A percentile compares a stretch with the other conserved stretches of the same genome.
Conservation (phyloP, 2,113 vertebrate genomes). For the Melanerpes formicivorus region DNA sequence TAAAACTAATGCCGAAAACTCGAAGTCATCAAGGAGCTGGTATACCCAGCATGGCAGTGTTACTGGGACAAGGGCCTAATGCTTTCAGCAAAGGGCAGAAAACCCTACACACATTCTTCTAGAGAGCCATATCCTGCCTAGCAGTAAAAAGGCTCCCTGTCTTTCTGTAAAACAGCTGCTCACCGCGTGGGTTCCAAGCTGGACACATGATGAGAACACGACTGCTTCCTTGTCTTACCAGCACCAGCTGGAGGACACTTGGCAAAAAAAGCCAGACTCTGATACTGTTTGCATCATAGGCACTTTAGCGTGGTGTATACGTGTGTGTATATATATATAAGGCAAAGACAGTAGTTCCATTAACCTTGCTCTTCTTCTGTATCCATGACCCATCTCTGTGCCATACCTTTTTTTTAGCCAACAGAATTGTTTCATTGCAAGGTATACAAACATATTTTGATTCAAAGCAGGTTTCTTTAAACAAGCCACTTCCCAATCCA, state of each 20-base stretch:
- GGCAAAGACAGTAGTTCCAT: neutral
- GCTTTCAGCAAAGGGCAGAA: neutral
- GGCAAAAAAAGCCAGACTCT: neutral
- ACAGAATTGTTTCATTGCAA: neutral
- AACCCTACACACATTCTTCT: fast-evolving
- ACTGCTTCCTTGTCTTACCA: neutral
- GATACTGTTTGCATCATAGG: neutral
- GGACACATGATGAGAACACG: neutral
- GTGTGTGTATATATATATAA: neutral
- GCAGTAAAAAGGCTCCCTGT: neutral
- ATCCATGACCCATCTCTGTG: neutral
- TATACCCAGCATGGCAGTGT: neutral
- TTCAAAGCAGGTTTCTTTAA: neutral
- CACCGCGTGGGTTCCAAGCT: neutral
- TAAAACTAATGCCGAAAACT: neutral
- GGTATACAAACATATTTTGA: neutral
- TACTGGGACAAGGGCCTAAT: neutral
- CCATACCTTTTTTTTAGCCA: neutral
- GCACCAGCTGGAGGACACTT: neutral
- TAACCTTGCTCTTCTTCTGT: neutral
- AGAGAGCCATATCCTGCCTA: neutral
- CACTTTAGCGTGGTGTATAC: neutral
- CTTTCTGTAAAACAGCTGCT: neutral
- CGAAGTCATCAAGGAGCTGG: neutral
- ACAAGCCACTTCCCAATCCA: neutral